These are phyloP conservation scores for Vimba vimba DNA, from an alignment of 2,113 vertebrate genomes.

Conservation along the genomic window DNA sequence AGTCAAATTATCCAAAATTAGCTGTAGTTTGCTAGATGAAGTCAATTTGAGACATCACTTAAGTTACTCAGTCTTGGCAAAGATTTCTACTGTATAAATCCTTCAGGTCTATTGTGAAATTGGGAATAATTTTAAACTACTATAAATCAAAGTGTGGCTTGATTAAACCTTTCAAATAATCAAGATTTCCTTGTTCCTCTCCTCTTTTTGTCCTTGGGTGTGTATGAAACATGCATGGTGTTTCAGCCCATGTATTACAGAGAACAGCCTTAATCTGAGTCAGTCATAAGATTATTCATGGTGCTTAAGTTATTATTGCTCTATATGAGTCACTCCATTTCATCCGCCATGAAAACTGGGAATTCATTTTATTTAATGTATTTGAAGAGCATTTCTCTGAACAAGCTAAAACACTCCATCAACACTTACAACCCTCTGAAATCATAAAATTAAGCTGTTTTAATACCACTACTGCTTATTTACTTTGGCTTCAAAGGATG, in stretches of 20 bases:
- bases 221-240: conserved; percentile 14
- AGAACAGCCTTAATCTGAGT: conserved; percentile 67
- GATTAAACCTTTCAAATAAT: conserved; percentile 8
- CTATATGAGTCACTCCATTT: conserved; percentile 71
- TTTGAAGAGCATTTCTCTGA: conserved; percentile 60
- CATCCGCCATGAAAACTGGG: conserved; percentile 57
- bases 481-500: conserved; percentile 29
- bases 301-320: conserved; percentile 75
- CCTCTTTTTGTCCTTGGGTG: conserved; percentile 3
- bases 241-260: conserved; percentile 53
- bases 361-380: conserved; percentile 64
- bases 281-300: conserved; percentile 71
- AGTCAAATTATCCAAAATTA: neutral
- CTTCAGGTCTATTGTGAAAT: neutral
- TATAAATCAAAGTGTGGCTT: neutral
- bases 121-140: neutral
- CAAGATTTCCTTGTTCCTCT: conserved; percentile 4
- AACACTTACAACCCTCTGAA: conserved; percentile 61
- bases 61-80: neutral
- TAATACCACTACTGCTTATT: conserved; percentile 30
- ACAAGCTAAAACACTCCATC: conserved; percentile 52
- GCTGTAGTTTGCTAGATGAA: neutral
- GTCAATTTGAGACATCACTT: neutral
- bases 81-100: neutral
- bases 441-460: conserved; percentile 52